These are phyloP conservation scores for Crax fasciolata DNA, from an alignment of 2,797 vertebrate species.

Conservation along the genomic window DNA sequence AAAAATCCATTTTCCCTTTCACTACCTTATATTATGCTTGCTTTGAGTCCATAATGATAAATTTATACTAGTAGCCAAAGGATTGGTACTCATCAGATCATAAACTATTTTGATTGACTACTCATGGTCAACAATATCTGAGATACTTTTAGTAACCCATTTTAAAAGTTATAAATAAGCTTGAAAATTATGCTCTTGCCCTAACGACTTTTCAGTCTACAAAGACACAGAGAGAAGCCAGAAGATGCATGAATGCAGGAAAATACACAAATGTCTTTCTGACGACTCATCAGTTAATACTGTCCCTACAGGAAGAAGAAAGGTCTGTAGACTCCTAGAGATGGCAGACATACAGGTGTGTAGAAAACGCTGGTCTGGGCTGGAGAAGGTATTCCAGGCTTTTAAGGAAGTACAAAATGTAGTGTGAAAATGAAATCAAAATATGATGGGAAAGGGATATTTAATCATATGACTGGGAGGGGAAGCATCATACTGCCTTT, in stretches of 20 bases:
- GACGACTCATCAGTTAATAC: background rate
- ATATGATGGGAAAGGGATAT: background rate
- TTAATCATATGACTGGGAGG: background rate
- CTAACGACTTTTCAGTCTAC: background rate
- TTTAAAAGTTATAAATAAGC: background rate
- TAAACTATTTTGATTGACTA: background rate
- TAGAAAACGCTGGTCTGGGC: background rate
- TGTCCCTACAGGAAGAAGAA: background rate
- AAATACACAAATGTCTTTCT: background rate
- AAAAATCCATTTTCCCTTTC: background rate
- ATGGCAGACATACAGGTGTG: background rate
- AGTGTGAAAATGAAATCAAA: background rate
- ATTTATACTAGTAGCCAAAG: background rate
- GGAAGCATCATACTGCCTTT: background rate
- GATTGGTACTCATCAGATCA: background rate
- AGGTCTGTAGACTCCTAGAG: background rate
- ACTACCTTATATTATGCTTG: background rate
- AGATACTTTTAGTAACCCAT: background rate
- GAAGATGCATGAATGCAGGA: background rate
- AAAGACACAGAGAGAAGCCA: background rate
- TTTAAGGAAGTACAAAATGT: background rate
- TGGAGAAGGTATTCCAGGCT: background rate
- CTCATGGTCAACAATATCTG: background rate
- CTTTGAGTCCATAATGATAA: background rate
- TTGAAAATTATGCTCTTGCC: background rate